Conservation (phyloP, 2,888 invertebrate species). For the Suillia variegata region DNA sequence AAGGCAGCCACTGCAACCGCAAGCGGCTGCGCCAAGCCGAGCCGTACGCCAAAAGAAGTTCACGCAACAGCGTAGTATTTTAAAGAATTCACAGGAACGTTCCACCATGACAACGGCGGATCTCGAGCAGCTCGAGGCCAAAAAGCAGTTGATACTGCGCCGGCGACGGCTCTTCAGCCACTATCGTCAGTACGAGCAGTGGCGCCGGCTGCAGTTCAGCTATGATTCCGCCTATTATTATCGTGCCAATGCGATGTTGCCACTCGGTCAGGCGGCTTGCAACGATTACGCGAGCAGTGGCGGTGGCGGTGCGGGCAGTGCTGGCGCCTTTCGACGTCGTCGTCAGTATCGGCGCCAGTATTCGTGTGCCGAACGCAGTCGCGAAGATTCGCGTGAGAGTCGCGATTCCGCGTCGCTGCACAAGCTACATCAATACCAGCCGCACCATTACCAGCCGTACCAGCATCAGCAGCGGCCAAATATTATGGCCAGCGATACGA, state of each 20-base stretch:
- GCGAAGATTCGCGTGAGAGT: conserved; percentile 57
- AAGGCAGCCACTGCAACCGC: conserved; percentile 33
- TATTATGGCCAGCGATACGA: conserved; percentile 49
- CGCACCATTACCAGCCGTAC: too few species aligned
- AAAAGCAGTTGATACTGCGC: conserved; percentile 55
- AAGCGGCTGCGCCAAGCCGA: conserved; percentile 23
- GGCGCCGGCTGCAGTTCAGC: conserved; percentile 60
- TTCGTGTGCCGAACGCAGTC: conserved; percentile 57
- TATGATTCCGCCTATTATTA: conserved; percentile 59
- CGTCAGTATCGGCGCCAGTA: conserved; percentile 58
- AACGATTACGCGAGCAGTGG: conserved; percentile 26
- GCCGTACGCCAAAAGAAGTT: conserved; percentile 43
- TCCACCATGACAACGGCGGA: conserved; percentile 45
- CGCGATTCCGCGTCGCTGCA: conserved; percentile 49
- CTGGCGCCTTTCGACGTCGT: conserved; percentile 51
- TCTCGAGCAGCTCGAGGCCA: conserved; percentile 54
- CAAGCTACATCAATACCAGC: conserved; percentile 42
- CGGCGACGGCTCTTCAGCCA: conserved; percentile 58
- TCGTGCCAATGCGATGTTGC: conserved; percentile 48
- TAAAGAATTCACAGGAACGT: conserved; percentile 53
- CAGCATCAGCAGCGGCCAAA: too few species aligned
- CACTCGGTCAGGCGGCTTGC: conserved; percentile 40
- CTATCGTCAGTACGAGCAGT: conserved; percentile 60
- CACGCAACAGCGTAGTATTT: conserved; percentile 51
- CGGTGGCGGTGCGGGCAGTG: too few species aligned